Percentiles rank a stretch among this genome's conserved stretches.
phyloP scores from a whole-genome alignment of 2,113 vertebrate genomes.

The Bos indicus region DNA sequence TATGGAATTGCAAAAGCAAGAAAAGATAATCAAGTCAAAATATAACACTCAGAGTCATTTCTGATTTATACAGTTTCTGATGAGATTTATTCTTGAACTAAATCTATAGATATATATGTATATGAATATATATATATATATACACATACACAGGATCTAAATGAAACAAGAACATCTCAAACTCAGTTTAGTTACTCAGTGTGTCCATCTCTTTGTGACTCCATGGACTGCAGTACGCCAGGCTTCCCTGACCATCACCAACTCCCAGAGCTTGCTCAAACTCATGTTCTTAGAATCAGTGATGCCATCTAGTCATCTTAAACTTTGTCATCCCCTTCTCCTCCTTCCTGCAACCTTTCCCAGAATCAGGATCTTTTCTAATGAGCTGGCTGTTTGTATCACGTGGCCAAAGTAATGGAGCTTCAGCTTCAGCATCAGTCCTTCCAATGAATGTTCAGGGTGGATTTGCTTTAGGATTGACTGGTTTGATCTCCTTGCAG shows the following conservation, averaged over 20 bases:
- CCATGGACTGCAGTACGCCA: not conserved
- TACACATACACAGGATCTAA: not conserved
- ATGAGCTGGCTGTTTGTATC: fast-evolving
- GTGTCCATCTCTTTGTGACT: not conserved
- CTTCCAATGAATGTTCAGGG: not conserved
- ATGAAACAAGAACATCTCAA: not conserved
- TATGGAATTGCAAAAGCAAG: not conserved
- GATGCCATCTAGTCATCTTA: not conserved
- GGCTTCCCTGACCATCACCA: not conserved
- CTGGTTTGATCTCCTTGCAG: not conserved
- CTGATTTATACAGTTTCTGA: not conserved
- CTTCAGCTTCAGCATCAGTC: not conserved
- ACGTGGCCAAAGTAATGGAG: not conserved
- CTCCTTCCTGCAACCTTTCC: not conserved
- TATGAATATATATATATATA: not conserved
- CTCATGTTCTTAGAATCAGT: not conserved
- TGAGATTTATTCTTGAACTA: not conserved
- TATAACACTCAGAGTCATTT: not conserved
- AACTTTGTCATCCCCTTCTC: not conserved
- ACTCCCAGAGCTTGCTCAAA: not conserved
- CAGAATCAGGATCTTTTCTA: not conserved
- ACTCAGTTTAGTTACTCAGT: not conserved
- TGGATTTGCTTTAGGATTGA: not conserved
- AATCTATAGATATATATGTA: not conserved
- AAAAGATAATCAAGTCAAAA: not conserved